These are phyloP conservation scores for Meandrusa payeni DNA, from an alignment of 2,888 invertebrate species.

Conservation along the genomic window DNA sequence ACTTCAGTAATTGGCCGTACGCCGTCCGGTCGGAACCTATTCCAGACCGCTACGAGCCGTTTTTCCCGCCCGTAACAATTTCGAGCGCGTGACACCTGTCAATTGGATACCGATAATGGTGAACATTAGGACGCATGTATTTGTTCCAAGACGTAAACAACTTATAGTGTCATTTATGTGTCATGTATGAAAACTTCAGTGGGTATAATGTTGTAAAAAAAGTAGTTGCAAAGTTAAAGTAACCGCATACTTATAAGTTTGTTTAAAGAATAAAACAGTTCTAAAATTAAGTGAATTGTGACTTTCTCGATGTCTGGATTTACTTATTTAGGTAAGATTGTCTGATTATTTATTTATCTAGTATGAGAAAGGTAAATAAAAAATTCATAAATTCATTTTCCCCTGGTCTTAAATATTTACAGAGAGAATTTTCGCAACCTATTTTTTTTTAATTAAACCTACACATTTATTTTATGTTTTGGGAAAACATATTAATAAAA, in stretches of 20 bases:
- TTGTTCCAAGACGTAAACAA: conserved; percentile 9
- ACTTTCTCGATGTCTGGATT: conserved; percentile 25
- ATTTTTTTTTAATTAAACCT: too few relatives aligned
- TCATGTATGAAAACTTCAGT: conserved; percentile 14
- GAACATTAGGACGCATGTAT: conserved; percentile 32
- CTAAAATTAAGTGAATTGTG: conserved; percentile 23
- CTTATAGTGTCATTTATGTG: conserved; percentile 3
- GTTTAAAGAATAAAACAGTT: conserved; percentile 4
- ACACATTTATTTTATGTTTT: too few relatives aligned
- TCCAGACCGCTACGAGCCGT: conserved; percentile 30
- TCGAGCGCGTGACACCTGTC: conserved; percentile 41
- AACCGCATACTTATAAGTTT: conserved; percentile 6
- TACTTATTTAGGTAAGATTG: conserved; percentile 25
- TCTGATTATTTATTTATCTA: too few relatives aligned
- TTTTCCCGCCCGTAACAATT: conserved; percentile 34
- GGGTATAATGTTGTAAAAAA: conserved; percentile 23
- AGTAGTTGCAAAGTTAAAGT: conserved; percentile 16
- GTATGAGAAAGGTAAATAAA: too few relatives aligned
- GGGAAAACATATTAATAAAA: too few relatives aligned
- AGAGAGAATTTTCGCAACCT: too few relatives aligned
- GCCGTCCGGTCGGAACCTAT: conserved; percentile 46
- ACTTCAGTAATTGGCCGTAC: conserved; percentile 71
- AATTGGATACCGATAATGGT: conserved; percentile 32
- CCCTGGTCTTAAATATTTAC: too few relatives aligned
- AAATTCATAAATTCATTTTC: too few relatives aligned